Percentiles rank a stretch among this genome's conserved stretches.
These are phyloP conservation scores for Ctenochaetus hawaiiensis DNA, from an alignment of 2,797 vertebrate species.

Conservation along the genomic window DNA sequence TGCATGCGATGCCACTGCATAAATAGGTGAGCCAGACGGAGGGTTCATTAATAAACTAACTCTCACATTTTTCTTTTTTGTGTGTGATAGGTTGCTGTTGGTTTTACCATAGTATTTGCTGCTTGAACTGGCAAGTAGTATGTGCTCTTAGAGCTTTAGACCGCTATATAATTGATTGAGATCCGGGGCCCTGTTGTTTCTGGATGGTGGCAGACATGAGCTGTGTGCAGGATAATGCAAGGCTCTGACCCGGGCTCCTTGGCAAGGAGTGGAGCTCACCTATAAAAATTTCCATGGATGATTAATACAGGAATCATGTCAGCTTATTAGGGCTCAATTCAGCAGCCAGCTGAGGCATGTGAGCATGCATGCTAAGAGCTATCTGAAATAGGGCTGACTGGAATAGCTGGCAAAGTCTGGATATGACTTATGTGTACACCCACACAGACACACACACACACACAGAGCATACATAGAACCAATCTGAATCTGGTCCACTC, in stretches of 20 bases:
- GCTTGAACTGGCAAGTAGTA: slow-evolving; percentile 72
- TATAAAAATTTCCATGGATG: slow-evolving; percentile 75
- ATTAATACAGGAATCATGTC: slow-evolving; percentile 74
- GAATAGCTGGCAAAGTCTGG: slow-evolving; percentile 32
- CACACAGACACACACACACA: slow-evolving; percentile 47
- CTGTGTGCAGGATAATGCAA: slow-evolving; percentile 42
- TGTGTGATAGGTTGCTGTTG: slow-evolving; percentile 73
- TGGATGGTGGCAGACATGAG: slow-evolving; percentile 53
- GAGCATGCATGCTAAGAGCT: slow-evolving; percentile 59
- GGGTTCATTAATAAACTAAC: slow-evolving; percentile 78
- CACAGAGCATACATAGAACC: slow-evolving; percentile 60
- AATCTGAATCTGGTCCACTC: slow-evolving; percentile 73
- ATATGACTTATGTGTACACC: slow-evolving; percentile 52
- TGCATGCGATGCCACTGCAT: slow-evolving; percentile 59
- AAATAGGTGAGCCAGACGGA: slow-evolving; percentile 63
- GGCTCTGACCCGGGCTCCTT: slow-evolving; percentile 57
- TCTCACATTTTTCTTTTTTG: slow-evolving; percentile 68
- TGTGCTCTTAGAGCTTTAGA: slow-evolving; percentile 53
- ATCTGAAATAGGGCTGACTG: slow-evolving; percentile 35
- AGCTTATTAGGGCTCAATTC: slow-evolving; percentile 66
- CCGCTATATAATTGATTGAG: slow-evolving; percentile 72
- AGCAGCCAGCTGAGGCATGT: slow-evolving; percentile 48
- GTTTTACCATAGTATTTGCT: slow-evolving; percentile 78
- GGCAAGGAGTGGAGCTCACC: slow-evolving; percentile 50
- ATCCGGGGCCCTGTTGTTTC: slow-evolving; percentile 51